A percentile compares a stretch with the other conserved stretches of the same genome.
phyloP scores from a whole-genome alignment of 2,888 invertebrate genomes.

The Hirtodrosophila duncani region DNA sequence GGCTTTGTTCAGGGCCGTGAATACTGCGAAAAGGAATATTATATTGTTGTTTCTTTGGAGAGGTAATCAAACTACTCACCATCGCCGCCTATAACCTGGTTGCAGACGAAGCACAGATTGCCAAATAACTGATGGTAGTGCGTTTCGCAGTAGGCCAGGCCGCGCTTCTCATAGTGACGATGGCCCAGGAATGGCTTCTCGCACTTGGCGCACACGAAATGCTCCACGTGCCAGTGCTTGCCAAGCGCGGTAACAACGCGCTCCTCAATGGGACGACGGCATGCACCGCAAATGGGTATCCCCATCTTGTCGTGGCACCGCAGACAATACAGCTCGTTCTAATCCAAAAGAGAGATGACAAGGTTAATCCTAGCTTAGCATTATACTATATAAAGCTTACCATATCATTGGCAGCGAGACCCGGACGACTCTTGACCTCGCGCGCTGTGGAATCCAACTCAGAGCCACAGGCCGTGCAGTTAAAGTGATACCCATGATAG shows the following conservation, averaged over 20 bases:
- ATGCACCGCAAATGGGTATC: conserved; percentile 99
- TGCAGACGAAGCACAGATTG: conserved; percentile 98
- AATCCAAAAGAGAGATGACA: conserved; percentile 46
- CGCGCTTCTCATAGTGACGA: conserved; percentile 99
- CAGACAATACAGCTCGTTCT: conserved; percentile 97
- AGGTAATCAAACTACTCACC: conserved; percentile 83
- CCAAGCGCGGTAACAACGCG: conserved; percentile 98
- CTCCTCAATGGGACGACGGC: conserved; percentile 98
- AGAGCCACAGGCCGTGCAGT: conserved; percentile 93
- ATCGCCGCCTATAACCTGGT: conserved; percentile 98
- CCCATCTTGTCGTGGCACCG: conserved; percentile 99
- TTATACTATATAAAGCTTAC: conserved; percentile 76
- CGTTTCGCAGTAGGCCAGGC: conserved; percentile 98
- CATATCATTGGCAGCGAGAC: conserved; percentile 93
- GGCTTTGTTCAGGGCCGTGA: conserved; percentile 98
- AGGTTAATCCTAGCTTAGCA: not conserved
- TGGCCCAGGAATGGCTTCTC: conserved; percentile 99
- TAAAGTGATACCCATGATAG: conserved; percentile 99
- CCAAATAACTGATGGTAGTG: conserved; percentile 99
- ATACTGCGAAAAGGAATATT: conserved; percentile 82
- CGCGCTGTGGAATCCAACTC: conserved; percentile 97
- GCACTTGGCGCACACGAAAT: conserved; percentile 99
- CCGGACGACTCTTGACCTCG: conserved; percentile 94
- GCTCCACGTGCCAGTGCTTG: conserved; percentile 99
- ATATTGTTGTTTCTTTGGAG: not conserved